Evolutionary conservation across 2,797 vertebrate genomes (phyloP).

Genomic region (Xyrichtys novacula): DNA sequence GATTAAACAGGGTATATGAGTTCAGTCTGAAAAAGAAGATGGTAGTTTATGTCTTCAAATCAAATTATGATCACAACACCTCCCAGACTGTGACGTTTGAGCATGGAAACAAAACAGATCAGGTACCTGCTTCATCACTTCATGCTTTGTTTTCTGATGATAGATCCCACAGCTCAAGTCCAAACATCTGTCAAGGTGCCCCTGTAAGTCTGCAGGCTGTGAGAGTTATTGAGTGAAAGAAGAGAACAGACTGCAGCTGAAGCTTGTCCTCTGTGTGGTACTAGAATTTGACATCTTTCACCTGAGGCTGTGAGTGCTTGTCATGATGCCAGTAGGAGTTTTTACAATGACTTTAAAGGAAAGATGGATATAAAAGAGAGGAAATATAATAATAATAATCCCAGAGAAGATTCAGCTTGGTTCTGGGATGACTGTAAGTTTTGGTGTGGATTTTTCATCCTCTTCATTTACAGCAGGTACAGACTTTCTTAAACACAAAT

Average conservation of each 20-base stretch:
- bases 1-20: too few relatives aligned
- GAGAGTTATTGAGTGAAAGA: slow-evolving; percentile 33
- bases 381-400: too few relatives aligned
- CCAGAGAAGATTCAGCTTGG: slow-evolving; percentile 35
- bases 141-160: slow-evolving; percentile 39
- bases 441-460: slow-evolving; percentile 38
- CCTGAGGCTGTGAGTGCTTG: background rate
- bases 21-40: too few relatives aligned
- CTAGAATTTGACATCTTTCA: slow-evolving; percentile 8
- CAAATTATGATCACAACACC: too few relatives aligned
- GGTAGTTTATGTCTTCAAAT: too few relatives aligned
- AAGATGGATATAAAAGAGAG: slow-evolving; percentile 35
- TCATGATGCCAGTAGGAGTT: slow-evolving; percentile 6
- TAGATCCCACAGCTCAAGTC: slow-evolving; percentile 26
- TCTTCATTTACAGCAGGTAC: slow-evolving; percentile 14
- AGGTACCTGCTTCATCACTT: slow-evolving; percentile 41
- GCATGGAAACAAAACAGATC: slow-evolving; percentile 21
- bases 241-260: slow-evolving; percentile 14
- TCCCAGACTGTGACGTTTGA: slow-evolving; percentile 3
- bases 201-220: slow-evolving; percentile 4
- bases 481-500: too few relatives aligned
- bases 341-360: slow-evolving; percentile 22
- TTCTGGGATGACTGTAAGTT: slow-evolving; percentile 59
- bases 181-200: slow-evolving; percentile 10
- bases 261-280: background rate